A percentile compares a stretch with the other conserved stretches of the same genome.
These are phyloP conservation scores for Anolis sagrei DNA, from an alignment of 2,113 vertebrate genomes.

Conservation along the genomic window DNA sequence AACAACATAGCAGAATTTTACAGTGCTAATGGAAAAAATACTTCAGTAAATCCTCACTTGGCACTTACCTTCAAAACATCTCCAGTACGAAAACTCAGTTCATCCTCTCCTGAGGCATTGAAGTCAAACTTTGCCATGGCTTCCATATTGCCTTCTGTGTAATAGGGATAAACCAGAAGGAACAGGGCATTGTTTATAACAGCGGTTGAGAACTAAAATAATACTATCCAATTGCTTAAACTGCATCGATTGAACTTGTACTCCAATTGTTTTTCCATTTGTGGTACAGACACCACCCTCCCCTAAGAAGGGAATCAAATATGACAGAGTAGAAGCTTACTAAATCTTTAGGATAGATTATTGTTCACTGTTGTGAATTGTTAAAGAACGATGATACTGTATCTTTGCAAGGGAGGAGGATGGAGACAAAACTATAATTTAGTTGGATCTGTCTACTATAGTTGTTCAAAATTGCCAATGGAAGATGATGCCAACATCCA, in stretches of 20 bases:
- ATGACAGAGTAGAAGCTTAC: too few species aligned
- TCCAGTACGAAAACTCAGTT: slow-evolving; percentile 91
- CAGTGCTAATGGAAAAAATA: slow-evolving; percentile 10
- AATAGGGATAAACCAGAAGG: slow-evolving; percentile 60
- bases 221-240: neutral
- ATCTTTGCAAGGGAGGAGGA: too few species aligned
- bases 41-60: neutral
- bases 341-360: too few species aligned
- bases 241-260: slow-evolving; percentile 17
- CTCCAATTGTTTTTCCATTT: neutral
- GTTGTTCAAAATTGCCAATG: too few species aligned
- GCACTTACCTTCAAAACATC: slow-evolving; percentile 89
- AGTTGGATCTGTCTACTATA: too few species aligned
- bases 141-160: slow-evolving; percentile 81
- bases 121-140: slow-evolving; percentile 91
- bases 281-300: neutral
- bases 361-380: too few species aligned
- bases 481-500: too few species aligned
- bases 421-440: too few species aligned
- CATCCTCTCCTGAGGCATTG: slow-evolving; percentile 83
- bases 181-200: slow-evolving; percentile 43
- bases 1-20: neutral
- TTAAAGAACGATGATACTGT: too few species aligned
- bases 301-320: neutral
- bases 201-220: neutral